phyloP scores from a whole-genome alignment of 35 echinoderm and acorn worm species.

The Eucidaris tribuloides region DNA sequence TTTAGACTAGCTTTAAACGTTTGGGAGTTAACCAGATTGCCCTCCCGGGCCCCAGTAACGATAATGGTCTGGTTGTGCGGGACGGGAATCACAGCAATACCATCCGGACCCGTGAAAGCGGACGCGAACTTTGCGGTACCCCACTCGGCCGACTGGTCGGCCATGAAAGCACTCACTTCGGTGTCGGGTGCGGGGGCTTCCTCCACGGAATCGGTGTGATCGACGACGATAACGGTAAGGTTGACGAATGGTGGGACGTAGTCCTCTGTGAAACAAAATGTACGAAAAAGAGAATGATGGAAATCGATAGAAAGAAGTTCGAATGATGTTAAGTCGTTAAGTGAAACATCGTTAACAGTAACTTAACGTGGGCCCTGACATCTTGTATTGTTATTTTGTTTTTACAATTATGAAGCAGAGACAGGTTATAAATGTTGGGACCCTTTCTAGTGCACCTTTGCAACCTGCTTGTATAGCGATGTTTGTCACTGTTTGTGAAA shows the following conservation, averaged over 20 bases:
- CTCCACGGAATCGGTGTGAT: background rate
- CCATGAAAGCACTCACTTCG: background rate
- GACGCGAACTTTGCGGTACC: slow-evolving; percentile 2
- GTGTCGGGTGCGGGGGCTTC: background rate
- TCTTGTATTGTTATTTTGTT: too few relatives aligned
- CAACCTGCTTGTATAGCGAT: too few relatives aligned
- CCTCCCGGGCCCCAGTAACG: slow-evolving; percentile 14
- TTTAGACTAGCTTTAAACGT: slow-evolving; percentile 32
- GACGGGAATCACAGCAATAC: slow-evolving; percentile 11
- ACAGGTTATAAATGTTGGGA: too few relatives aligned
- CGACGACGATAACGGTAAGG: slow-evolving; percentile 37
- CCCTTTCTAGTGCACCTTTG: too few relatives aligned
- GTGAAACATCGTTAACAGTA: too few relatives aligned
- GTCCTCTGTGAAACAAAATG: too few relatives aligned
- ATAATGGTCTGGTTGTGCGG: slow-evolving; percentile 54
- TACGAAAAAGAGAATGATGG: too few relatives aligned
- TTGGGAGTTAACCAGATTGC: slow-evolving; percentile 20
- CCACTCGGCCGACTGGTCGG: background rate
- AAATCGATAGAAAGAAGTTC: too few relatives aligned
- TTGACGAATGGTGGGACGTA: slow-evolving; percentile 42
- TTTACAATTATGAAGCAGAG: too few relatives aligned
- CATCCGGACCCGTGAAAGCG: slow-evolving; percentile 30
- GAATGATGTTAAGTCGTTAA: too few relatives aligned
- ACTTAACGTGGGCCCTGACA: too few relatives aligned
- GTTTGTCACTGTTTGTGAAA: too few relatives aligned